phyloP scores from a whole-genome alignment of 2,113 vertebrate genomes.

The Trichomycterus rosablanca region DNA sequence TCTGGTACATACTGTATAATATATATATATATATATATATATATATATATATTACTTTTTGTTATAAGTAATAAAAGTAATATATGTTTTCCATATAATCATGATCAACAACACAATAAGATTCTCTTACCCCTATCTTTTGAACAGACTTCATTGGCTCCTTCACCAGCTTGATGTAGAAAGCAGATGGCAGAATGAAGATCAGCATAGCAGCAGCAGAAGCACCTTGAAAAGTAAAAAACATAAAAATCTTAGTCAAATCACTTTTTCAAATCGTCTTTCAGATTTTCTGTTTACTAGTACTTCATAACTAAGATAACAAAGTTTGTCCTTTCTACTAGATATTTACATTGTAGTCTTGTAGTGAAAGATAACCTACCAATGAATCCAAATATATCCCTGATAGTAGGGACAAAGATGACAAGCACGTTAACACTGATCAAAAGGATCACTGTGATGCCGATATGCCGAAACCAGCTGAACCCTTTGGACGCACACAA shows the following conservation, averaged over 20 bases:
- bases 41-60: too few species aligned
- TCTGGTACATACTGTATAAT: too few species aligned
- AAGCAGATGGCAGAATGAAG: conserved; percentile 95
- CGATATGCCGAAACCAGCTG: conserved; percentile 82
- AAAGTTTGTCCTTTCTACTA: too few species aligned
- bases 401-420: conserved; percentile 91
- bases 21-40: too few species aligned
- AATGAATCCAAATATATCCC: conserved; percentile 94
- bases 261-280: background rate
- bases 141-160: conserved; percentile 88
- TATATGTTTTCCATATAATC: too few species aligned
- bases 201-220: conserved; percentile 95
- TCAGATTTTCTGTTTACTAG: too few species aligned
- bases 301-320: too few species aligned
- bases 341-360: too few species aligned
- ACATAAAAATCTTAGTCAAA: background rate
- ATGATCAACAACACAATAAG: background rate
- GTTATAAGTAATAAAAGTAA: background rate
- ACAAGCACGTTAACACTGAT: conserved; percentile 78
- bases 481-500: conserved; percentile 80
- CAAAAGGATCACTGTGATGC: conserved; percentile 79
- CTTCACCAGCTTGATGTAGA: conserved; percentile 96
- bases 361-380: too few species aligned
- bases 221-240: conserved; percentile 74
- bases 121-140: conserved; percentile 87